These are phyloP conservation scores for Betta splendens DNA, from an alignment of 2,797 vertebrate species.

Conservation along the genomic window DNA sequence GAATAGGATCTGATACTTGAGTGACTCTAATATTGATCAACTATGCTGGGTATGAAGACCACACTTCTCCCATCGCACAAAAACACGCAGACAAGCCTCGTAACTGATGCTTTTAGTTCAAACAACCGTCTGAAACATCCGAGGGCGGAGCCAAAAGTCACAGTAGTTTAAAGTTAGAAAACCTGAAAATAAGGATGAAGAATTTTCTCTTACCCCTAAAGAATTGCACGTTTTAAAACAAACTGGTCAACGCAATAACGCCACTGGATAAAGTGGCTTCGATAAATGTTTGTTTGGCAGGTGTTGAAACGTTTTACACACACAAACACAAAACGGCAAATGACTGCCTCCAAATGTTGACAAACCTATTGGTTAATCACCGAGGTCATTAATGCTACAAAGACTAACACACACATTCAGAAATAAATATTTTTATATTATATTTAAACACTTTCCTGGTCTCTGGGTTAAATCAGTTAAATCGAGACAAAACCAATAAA, in stretches of 20 bases:
- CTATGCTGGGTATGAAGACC: constrained; percentile 27
- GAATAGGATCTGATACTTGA: constrained; percentile 70
- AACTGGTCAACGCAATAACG: background rate
- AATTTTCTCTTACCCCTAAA: too few relatives aligned
- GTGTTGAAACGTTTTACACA: background rate
- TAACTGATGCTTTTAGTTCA: background rate
- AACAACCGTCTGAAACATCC: background rate
- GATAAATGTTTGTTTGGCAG: background rate
- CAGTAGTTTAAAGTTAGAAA: background rate
- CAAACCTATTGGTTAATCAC: background rate
- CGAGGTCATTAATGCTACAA: background rate
- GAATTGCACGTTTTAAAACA: too few relatives aligned
- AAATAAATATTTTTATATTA: too few relatives aligned
- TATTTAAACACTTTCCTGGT: too few relatives aligned
- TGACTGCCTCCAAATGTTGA: too few relatives aligned
- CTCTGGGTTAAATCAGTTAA: too few relatives aligned
- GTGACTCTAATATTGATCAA: constrained; percentile 69
- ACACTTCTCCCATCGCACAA: constrained; percentile 37
- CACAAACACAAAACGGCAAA: too few relatives aligned
- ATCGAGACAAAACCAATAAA: too few relatives aligned
- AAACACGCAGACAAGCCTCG: background rate
- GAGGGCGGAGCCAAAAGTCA: background rate
- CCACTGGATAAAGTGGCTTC: background rate
- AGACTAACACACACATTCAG: too few relatives aligned
- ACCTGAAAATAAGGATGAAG: background rate